These are phyloP conservation scores for Branchellion lobata DNA, from an alignment of 2,888 invertebrate species.

Conservation along the genomic window DNA sequence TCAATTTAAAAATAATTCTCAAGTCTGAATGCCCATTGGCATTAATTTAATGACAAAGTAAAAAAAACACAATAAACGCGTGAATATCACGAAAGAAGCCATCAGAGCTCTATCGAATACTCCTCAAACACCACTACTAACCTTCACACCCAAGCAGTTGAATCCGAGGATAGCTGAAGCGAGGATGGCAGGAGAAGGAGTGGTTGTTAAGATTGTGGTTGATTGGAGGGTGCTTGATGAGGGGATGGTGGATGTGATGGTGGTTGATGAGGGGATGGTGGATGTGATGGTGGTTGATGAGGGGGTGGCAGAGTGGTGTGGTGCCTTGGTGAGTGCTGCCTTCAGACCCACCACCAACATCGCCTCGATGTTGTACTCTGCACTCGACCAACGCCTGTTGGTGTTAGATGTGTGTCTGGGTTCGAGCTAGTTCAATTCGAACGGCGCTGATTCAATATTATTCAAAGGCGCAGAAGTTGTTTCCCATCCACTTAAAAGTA, in stretches of 20 bases:
- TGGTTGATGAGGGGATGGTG: background rate
- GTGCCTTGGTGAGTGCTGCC: background rate
- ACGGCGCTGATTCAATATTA: too few relatives aligned
- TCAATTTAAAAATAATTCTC: too few relatives aligned
- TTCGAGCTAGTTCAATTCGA: too few relatives aligned
- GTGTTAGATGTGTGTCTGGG: too few relatives aligned
- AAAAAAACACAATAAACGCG: too few relatives aligned
- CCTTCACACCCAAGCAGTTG: constrained; percentile 5
- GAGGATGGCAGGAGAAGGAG: background rate
- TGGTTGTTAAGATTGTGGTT: too few relatives aligned
- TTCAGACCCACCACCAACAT: background rate
- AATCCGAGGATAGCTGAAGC: background rate
- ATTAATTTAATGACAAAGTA: too few relatives aligned
- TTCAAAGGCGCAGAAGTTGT: background rate
- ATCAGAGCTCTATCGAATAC: too few relatives aligned
- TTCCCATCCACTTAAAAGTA: background rate
- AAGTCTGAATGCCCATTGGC: too few relatives aligned
- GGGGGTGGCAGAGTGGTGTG: background rate
- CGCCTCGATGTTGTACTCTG: background rate
- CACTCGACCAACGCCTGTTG: background rate
- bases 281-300: too few relatives aligned
- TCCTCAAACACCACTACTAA: too few relatives aligned
- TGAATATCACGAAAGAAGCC: too few relatives aligned
- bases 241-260: background rate
- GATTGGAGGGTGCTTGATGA: background rate